Base-by-base conservation (phyloP, 2,113 vertebrate species). In the Psilopsiagon aymara region DNA sequence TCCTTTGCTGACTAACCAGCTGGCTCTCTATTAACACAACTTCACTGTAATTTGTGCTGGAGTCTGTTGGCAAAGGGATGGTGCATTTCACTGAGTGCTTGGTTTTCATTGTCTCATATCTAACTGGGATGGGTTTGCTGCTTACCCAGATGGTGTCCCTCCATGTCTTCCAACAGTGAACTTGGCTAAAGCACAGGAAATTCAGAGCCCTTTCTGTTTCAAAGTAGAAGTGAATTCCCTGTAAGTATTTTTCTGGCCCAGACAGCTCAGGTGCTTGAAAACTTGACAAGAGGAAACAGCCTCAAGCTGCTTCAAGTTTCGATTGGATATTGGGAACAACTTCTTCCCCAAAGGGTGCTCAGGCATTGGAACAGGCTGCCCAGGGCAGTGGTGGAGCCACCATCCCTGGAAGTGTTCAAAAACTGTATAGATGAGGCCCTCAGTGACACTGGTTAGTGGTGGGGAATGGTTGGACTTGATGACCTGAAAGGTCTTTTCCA, bases 21-120 rank as follows among this genome's bases (percentile, higher is more conserved):
- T 82, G 62, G 90, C 93, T 86, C 93, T 79, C 80, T 70, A 46
- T 95, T 97, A 97, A 97, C 90, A 57, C 83, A 47, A 29, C 52
- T 90, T 81, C 76, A 44, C 64, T 86, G 51, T 82, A 74, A 82
- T 91, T 71, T 94, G 96, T 97, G 95, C 96, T 92, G 86, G 84
- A 86, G 6, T 96, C 82, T 95, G 92, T 97, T 95, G 93, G 96
- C 96, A 94, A 94, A 96, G 91, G 92, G 91, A 84, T 47, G 92
- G 49, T 75, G 73, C 96, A 96, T 97, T 95, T 97, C 95, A 94
- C 86, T 67, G 92, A 84, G 82, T 81, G 94, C 94, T 97, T 97
- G 97, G 91, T 77, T 87, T 86, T 95, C 95, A 93, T 97, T 97
- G 94, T 96, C 90, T 96, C 35, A 15, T 95, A 96, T 96, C 82